phyloP scores from a whole-genome alignment of 2,888 invertebrate genomes.

The Andrena chrysosceles region DNA sequence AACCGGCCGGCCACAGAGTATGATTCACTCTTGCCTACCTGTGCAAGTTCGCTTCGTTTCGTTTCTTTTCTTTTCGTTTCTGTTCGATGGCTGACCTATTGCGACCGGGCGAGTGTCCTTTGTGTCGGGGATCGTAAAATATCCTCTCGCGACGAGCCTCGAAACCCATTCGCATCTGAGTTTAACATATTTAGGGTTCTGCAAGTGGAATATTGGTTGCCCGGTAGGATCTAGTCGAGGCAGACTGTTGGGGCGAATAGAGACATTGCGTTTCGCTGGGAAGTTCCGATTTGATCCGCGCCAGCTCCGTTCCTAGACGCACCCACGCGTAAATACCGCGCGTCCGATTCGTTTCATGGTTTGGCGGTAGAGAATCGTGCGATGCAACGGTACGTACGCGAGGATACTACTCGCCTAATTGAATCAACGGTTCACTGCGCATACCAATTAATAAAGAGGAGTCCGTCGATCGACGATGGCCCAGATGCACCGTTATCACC shows the following conservation, averaged over 20 bases:
- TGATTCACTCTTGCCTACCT: conserved; percentile 79
- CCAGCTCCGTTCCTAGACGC: not conserved
- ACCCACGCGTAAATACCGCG: not conserved
- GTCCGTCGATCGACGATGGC: conserved; percentile 43
- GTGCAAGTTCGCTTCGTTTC: conserved; percentile 52
- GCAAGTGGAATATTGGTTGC: not conserved
- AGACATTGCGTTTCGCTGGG: not conserved
- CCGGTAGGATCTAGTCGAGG: not conserved
- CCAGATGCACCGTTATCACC: conserved; percentile 48
- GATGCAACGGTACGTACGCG: conserved; percentile 21
- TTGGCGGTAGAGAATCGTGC: conserved; percentile 22
- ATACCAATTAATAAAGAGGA: conserved; percentile 61
- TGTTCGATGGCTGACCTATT: conserved; percentile 65
- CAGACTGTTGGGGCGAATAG: not conserved
- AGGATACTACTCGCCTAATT: conserved; percentile 52
- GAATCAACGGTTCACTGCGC: conserved; percentile 52
- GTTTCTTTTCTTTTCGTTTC: conserved; percentile 44
- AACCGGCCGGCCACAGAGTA: conserved; percentile 61
- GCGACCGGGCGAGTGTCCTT: conserved; percentile 62
- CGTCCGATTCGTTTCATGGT: conserved; percentile 31
- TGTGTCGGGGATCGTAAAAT: conserved; percentile 27
- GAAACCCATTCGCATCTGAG: not conserved
- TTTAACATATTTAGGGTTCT: conserved; percentile 8
- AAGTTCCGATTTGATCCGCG: not conserved
- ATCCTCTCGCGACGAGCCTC: not conserved